A percentile compares a stretch with the other conserved stretches of the same genome.
Evolutionary conservation across 2,797 vertebrate genomes (phyloP).

Genomic region (Anas capensis): DNA sequence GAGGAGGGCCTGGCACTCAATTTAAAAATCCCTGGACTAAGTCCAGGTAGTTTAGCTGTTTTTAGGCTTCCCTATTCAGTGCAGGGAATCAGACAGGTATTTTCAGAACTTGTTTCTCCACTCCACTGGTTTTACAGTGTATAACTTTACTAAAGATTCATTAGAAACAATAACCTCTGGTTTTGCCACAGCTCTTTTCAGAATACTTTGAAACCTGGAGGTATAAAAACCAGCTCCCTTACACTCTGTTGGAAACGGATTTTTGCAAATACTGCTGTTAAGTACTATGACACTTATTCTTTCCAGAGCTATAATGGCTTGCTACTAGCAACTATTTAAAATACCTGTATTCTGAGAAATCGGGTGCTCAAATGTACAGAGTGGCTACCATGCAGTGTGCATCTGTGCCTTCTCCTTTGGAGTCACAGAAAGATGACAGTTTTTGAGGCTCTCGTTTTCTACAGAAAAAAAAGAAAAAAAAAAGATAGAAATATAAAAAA

Average conservation of each 20-base stretch:
- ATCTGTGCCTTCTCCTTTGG: constrained; percentile 32
- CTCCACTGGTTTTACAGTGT: not conserved
- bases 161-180: not conserved
- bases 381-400: not conserved
- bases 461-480: not conserved
- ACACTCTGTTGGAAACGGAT: not conserved
- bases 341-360: constrained; percentile 53
- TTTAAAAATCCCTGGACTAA: constrained; percentile 17
- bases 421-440: constrained; percentile 16
- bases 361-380: not conserved
- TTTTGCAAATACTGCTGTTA: constrained; percentile 1
- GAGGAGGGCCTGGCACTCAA: not conserved
- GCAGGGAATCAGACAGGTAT: constrained; percentile 27
- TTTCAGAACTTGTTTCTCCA: constrained; percentile 53
- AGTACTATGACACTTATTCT: not conserved
- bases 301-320: not conserved
- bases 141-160: not conserved
- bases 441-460: constrained; percentile 59
- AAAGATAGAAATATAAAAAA: constrained; percentile 3
- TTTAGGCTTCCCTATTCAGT: constrained; percentile 13
- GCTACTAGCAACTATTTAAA: constrained; percentile 4
- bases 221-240: not conserved
- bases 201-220: not conserved
- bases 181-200: not conserved
- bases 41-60: constrained; percentile 21